A percentile compares a stretch with the other conserved stretches of the same genome.
Evolutionary conservation across 92 coral and sea anemone species (phyloP).

Genomic region (Siderastrea radians): DNA sequence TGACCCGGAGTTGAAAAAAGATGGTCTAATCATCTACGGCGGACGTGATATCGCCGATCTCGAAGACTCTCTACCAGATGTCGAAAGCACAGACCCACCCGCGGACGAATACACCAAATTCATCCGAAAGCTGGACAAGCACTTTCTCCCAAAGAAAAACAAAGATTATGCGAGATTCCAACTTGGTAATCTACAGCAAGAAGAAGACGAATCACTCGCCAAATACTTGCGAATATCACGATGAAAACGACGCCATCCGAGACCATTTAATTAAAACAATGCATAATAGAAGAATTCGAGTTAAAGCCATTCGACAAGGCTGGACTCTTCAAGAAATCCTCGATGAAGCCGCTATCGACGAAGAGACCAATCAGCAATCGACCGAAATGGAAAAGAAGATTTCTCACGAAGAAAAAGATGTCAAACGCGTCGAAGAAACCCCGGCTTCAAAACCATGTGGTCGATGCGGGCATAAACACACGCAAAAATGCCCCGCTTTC

Average conservation of each 20-base stretch:
- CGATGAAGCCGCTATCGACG: constrained; percentile 40
- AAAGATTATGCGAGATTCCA: no score
- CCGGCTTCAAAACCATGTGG: no score
- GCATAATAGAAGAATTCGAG: constrained; percentile 48
- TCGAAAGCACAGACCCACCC: constrained; percentile 14
- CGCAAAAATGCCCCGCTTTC: no score
- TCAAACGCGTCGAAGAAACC: no score
- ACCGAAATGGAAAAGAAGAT: constrained; percentile 14
- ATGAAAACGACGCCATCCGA: constrained; percentile 28
- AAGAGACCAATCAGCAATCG: constrained; percentile 43
- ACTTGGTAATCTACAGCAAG: constrained; percentile 19
- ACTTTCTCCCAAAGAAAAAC: constrained; percentile 46
- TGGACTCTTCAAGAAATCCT: constrained; percentile 39
- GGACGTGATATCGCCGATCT: no score
- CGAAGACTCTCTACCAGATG: constrained; percentile 52
- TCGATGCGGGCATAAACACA: no score
- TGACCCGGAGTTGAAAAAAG: no score
- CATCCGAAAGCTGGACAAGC: constrained; percentile 50
- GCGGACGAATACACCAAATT: constrained; percentile 23
- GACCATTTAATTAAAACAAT: constrained; percentile 55
- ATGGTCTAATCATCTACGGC: no score
- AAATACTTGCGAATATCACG: constrained; percentile 31
- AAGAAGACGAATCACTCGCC: constrained; percentile 1
- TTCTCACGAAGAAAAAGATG: no score
- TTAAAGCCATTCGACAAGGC: constrained; percentile 47